phyloP scores from a whole-genome alignment of 2,797 vertebrate species.

The Enoplosus armatus region DNA sequence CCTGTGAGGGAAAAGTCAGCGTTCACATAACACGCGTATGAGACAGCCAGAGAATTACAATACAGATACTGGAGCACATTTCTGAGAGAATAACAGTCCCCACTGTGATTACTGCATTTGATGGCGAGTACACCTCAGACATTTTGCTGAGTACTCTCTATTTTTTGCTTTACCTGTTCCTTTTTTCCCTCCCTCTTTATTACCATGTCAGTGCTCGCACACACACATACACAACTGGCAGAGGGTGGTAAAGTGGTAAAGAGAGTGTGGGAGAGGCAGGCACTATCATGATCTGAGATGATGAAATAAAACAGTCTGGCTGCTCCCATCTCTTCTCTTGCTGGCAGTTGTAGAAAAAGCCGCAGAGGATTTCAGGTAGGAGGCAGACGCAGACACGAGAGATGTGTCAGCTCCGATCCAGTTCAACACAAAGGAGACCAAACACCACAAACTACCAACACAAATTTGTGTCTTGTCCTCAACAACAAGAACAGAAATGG shows the following conservation, averaged over 20 bases:
- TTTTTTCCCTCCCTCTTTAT: constrained; percentile 8
- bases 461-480: constrained; percentile 64
- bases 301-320: constrained; percentile 66
- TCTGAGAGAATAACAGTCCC: constrained; percentile 43
- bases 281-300: constrained; percentile 66
- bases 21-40: not conserved
- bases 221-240: constrained; percentile 29
- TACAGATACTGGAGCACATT: constrained; percentile 16
- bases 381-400: constrained; percentile 66
- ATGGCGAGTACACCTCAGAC: constrained; percentile 39
- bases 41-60: constrained; percentile 39
- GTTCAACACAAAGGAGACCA: constrained; percentile 66
- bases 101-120: constrained; percentile 52
- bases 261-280: constrained; percentile 53
- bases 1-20: constrained; percentile 30
- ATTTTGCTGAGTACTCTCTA: constrained; percentile 60
- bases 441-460: constrained; percentile 63
- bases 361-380: constrained; percentile 72
- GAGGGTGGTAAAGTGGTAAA: constrained; percentile 57
- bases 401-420: constrained; percentile 67
- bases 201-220: constrained; percentile 42
- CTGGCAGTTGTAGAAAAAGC: constrained; percentile 65
- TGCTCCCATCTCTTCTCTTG: constrained; percentile 46
- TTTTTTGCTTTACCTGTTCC: constrained; percentile 45
- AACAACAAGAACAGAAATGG: constrained; percentile 40